phyloP scores from a whole-genome alignment of 2,888 invertebrate genomes.

The Zaprionus lineosus region DNA sequence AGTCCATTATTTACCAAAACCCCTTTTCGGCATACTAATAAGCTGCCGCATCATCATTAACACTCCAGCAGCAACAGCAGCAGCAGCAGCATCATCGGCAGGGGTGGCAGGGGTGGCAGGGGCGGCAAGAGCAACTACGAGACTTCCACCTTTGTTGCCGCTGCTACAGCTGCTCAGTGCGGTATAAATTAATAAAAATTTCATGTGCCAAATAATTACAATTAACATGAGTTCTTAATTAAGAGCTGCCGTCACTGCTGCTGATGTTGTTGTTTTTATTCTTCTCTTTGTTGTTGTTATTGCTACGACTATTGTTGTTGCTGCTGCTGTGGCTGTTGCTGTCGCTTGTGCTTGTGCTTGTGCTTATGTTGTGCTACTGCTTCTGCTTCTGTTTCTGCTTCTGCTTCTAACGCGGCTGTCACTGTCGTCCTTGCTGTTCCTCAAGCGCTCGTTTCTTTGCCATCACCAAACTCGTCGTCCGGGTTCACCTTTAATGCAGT shows the following conservation, averaged over 20 bases:
- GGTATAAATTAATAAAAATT: slow-evolving; percentile 81
- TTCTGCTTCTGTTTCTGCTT: slow-evolving; percentile 43
- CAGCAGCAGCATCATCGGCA: slow-evolving; percentile 22
- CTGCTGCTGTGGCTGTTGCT: slow-evolving; percentile 60
- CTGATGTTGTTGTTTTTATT: slow-evolving; percentile 7
- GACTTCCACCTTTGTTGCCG: slow-evolving; percentile 56
- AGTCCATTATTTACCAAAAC: slow-evolving; percentile 51
- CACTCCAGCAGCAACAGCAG: slow-evolving; percentile 55
- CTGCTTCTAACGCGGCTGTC: slow-evolving; percentile 15
- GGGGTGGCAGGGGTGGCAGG: slow-evolving; percentile 21
- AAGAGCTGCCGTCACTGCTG: slow-evolving; percentile 58
- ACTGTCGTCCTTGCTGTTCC: slow-evolving; percentile 72
- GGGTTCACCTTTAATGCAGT: slow-evolving; percentile 70
- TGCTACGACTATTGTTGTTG: slow-evolving; percentile 6
- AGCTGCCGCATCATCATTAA: slow-evolving; percentile 67
- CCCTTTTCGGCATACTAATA: slow-evolving; percentile 60
- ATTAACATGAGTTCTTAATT: slow-evolving; percentile 82
- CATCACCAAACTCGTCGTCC: slow-evolving; percentile 43
- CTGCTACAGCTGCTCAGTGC: slow-evolving; percentile 46
- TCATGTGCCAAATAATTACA: slow-evolving; percentile 82
- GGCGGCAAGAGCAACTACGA: slow-evolving; percentile 33
- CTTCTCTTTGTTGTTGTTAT: slow-evolving; percentile 4
- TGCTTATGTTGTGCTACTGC: not conserved
- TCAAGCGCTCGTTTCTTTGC: slow-evolving; percentile 76
- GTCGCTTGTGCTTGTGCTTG: slow-evolving; percentile 55